Conservation (phyloP, 2,113 vertebrate species). For the Calyptommatus sinebrachiatus region DNA sequence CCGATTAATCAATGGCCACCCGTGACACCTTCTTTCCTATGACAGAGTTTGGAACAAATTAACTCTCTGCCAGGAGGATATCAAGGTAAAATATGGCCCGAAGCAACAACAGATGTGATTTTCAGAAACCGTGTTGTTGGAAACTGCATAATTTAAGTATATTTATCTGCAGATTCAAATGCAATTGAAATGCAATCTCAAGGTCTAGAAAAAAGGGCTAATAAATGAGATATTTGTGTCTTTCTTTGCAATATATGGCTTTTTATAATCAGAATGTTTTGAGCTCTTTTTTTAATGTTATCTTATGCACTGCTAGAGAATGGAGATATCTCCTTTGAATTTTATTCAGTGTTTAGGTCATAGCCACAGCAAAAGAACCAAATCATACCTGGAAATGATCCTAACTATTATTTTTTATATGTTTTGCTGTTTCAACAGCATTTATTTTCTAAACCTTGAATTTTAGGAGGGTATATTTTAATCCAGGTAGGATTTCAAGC, state of each 20-base stretch:
- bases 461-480: not conserved
- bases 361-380: not conserved
- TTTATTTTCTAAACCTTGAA: not conserved
- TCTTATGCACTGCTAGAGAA: not conserved
- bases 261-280: not conserved
- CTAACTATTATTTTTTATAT: not conserved
- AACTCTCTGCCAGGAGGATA: not conserved
- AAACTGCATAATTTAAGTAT: conserved; percentile 3
- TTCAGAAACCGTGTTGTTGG: not conserved
- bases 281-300: not conserved
- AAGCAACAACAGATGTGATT: conserved; percentile 11
- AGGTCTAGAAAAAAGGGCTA: not conserved
- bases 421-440: not conserved
- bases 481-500: not conserved
- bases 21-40: not conserved
- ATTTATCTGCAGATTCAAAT: not conserved
- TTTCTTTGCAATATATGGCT: not conserved
- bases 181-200: not conserved
- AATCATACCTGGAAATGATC: not conserved
- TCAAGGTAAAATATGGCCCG: conserved; percentile 7
- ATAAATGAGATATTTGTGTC: not conserved
- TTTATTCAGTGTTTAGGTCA: conserved; percentile 3
- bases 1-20: not conserved
- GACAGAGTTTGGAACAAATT: conserved; percentile 12
- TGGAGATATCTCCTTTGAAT: not conserved